Evolutionary conservation across 2,113 vertebrate genomes (phyloP), one percentile per base, ranked within the genome.

Genomic region (Myrmecophaga tridactyla): DNA sequence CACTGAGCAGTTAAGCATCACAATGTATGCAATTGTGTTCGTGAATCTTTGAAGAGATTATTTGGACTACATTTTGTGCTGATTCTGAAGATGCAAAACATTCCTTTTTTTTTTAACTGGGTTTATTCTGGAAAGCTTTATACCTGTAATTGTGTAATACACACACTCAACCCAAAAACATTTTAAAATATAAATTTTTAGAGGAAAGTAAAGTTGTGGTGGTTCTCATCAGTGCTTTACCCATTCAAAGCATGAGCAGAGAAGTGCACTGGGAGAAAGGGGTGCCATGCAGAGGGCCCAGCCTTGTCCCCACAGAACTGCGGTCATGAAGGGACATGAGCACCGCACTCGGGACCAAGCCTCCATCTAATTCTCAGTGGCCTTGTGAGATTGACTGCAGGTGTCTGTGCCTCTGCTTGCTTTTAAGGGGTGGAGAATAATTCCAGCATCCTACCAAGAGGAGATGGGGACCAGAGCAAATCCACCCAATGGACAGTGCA

Each of bases 311-410:
- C 89, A 21, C 21, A 11, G 63, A 56, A 69, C 9, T 31, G 62
- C 1, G 1, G 4, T 21, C 67, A 87, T 81, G 86, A 48, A 39
- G 31, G 34, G 56, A 93, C 83, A 87, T 51, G 51, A 43, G 60
- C 53, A 43, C 10, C 3, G 6, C 2, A 21, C 39, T 85, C 23
- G 20, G 20, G 72, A 48, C 43, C n/a, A 70, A 36, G 70, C 9
- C 77, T 77, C 72, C n/a, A 7, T 84, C 53, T 76, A 86, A 89
- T 95, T 94, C 87, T 78, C 89, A 92, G 21, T 96, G 94, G 93
- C 96, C 87, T 95, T 96, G 85, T 73, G 81, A 93, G 96, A 90
- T 69, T 46, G 51, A 70, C 88, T 75, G 81, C 31, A 75, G 46
- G 65, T 58, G 36, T 69, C 36, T 78, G 89, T 36, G 87, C 63